A percentile compares a stretch with the other conserved stretches of the same genome.
Evolutionary conservation across 2,888 invertebrate species (phyloP).

Genomic region (Zele albiditarsus): DNA sequence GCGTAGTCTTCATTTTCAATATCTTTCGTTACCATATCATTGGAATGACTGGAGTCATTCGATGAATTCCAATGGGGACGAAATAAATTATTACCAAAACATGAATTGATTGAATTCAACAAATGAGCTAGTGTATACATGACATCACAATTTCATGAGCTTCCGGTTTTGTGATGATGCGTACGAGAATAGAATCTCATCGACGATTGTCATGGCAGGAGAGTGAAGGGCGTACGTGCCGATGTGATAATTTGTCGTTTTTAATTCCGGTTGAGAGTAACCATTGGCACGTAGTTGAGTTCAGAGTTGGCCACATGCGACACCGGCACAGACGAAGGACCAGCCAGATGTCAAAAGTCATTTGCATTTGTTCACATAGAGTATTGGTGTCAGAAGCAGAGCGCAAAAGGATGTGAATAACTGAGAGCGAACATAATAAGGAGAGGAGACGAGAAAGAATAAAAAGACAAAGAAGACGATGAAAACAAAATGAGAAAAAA

Average conservation of each 20-base stretch:
- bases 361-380: not conserved
- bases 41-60: not conserved
- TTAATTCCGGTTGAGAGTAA: conserved; percentile 5
- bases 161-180: conserved; percentile 34
- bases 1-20: not conserved
- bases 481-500: not conserved
- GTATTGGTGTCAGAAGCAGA: not conserved
- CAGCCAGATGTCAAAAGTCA: not conserved
- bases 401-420: not conserved
- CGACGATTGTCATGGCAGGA: conserved; percentile 13
- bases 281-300: not conserved
- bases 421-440: not conserved
- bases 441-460: not conserved
- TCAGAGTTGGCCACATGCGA: conserved; percentile 18
- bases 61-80: not conserved
- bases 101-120: not conserved
- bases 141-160: not conserved
- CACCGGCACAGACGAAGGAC: conserved; percentile 8
- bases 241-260: conserved; percentile 10
- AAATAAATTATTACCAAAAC: not conserved
- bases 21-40: not conserved
- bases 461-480: not conserved
- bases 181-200: conserved; percentile 22
- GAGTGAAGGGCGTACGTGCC: conserved; percentile 45
- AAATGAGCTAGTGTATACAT: not conserved